Base-by-base conservation (phyloP, 2,888 invertebrate genomes). In the Pinctada fucata region DNA sequence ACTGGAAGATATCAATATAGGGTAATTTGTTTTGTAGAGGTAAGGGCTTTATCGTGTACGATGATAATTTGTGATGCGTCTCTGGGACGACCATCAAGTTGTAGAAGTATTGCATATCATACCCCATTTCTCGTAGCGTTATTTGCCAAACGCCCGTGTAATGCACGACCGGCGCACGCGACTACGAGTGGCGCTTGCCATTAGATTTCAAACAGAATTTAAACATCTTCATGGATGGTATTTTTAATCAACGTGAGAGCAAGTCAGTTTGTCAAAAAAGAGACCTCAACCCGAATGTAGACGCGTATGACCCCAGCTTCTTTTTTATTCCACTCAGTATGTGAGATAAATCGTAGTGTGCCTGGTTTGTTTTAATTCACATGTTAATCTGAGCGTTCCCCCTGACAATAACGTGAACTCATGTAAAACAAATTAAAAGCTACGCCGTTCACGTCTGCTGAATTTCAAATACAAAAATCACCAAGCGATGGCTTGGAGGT, bases 91-190 rank as follows among this genome's bases (percentile, higher is more conserved):
- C 47, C 13, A 6, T 66, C 10, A 16, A 31, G 4, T 47, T 31
- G 10, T 68, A 2, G 48, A 16, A 68, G 16, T 47, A 31, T 8
- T 8, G 48, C 4, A 68, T 47, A 47, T 13, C 68, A 3, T 45
- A 31, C 47, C 5, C 5, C 3, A 10, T 10, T 68, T 8, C 16
- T 47, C 13, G 4, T 8, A 4, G 16, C 47, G 31, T 68, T 47
- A 47, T 68, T 13, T 68, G 73, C 49, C n/a, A 16, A 31, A 50
- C 66, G 48, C 58, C 49, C 66, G 73, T 51, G 48, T 71, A 51
- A 50, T 52, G 66, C 76, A 70, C 76, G 76, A 66, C 66, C 58
- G 52, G 47, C 76, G 76, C 76, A 72, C 76, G 76, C 76, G 76
- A 49, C 76, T 66, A 51, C 66, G 65, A 67, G 70, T 52, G 58